A percentile compares a stretch with the other conserved stretches of the same genome.
phyloP scores from a whole-genome alignment of 2,888 invertebrate species.

The Drosophila phalerata region DNA sequence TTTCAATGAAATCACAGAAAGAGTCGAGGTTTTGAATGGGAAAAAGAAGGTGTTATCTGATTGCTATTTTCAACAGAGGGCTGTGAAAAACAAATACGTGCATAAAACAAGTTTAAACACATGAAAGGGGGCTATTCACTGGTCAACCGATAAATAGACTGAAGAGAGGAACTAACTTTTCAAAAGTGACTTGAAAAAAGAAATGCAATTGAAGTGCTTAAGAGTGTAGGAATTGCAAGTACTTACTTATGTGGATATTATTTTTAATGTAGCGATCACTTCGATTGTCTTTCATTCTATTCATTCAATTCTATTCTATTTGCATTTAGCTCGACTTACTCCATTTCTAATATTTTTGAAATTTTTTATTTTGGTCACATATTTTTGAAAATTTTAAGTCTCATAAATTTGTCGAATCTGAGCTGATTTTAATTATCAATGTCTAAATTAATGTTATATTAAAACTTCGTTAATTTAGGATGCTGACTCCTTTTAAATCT shows the following conservation, averaged over 20 bases:
- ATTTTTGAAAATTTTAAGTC: too few species aligned
- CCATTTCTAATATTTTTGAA: too few species aligned
- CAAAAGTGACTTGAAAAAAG: slow-evolving; percentile 29
- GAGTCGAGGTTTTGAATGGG: slow-evolving; percentile 52
- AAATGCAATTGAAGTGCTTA: slow-evolving; percentile 31
- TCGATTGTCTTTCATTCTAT: neutral
- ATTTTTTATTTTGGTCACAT: too few species aligned
- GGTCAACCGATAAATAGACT: slow-evolving; percentile 6
- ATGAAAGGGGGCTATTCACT: slow-evolving; percentile 61
- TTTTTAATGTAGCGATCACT: slow-evolving; percentile 4
- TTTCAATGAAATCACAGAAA: slow-evolving; percentile 57
- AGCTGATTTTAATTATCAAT: too few species aligned
- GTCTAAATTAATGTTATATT: too few species aligned
- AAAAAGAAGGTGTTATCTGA: slow-evolving; percentile 80
- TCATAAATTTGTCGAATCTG: too few species aligned
- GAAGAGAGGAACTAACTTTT: neutral
- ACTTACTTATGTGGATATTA: neutral
- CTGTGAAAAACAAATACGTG: slow-evolving; percentile 58
- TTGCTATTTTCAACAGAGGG: slow-evolving; percentile 80
- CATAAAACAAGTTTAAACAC: slow-evolving; percentile 63
- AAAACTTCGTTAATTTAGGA: too few species aligned
- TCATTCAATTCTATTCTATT: too few species aligned
- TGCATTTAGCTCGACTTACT: too few species aligned
- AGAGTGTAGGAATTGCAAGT: slow-evolving; percentile 9
- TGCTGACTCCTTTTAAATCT: too few species aligned